Percentiles rank a stretch among this genome's conserved stretches.
These are phyloP conservation scores for Stylophora pistillata DNA, from an alignment of 64 coral and sea anemone species.

Conservation along the genomic window DNA sequence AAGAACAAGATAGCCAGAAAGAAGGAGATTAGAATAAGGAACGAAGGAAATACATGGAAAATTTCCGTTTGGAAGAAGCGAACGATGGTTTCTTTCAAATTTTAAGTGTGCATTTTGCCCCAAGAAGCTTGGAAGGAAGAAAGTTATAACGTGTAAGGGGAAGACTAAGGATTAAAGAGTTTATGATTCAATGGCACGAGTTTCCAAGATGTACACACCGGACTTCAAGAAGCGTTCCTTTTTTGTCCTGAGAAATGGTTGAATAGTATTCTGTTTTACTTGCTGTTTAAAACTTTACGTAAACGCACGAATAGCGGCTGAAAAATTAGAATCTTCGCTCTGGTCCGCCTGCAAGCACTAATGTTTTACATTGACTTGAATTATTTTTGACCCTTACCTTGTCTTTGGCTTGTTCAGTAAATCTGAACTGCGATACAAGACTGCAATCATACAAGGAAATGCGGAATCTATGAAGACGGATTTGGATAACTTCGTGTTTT, in stretches of 20 bases:
- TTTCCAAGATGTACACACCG: not conserved
- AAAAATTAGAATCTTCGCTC: not conserved
- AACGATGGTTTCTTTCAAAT: not conserved
- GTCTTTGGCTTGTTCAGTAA: not conserved
- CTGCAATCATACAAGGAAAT: not conserved
- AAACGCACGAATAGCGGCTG: too few relatives aligned
- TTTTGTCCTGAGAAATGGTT: not conserved
- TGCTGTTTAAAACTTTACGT: not conserved
- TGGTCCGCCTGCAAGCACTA: not conserved
- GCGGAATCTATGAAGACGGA: not conserved
- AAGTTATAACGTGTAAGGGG: not conserved
- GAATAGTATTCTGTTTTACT: not conserved
- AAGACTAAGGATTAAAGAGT: not conserved
- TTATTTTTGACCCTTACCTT: not conserved
- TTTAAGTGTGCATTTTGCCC: not conserved
- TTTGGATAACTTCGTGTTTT: too few relatives aligned
- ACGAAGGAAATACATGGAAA: not conserved
- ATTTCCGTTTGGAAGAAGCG: not conserved
- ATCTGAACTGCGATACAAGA: conserved; percentile 22
- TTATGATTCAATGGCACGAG: not conserved
- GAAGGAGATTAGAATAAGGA: not conserved
- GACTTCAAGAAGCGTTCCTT: not conserved
- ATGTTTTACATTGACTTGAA: not conserved
- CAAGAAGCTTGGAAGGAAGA: not conserved
- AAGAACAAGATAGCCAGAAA: not conserved